Conservation (phyloP, 2,797 vertebrate species). For the Hydrocynus forskahlii region DNA sequence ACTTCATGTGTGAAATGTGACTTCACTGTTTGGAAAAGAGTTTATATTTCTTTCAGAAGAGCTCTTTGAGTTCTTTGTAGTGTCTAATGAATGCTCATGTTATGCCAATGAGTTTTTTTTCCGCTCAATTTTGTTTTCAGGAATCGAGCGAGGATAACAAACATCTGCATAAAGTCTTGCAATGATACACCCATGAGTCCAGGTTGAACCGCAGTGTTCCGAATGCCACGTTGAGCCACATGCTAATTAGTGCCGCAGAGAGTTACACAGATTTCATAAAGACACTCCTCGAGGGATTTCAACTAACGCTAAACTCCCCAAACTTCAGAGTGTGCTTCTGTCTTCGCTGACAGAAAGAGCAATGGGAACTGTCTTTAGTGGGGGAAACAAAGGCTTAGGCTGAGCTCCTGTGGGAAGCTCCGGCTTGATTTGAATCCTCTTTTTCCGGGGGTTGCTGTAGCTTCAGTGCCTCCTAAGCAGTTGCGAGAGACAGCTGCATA, state of each 20-base stretch:
- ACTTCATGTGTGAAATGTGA: too few species aligned
- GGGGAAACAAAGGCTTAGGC: slow-evolving; percentile 58
- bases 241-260: slow-evolving; percentile 71
- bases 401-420: slow-evolving; percentile 56
- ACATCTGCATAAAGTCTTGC: slow-evolving; percentile 47
- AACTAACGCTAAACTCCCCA: slow-evolving; percentile 47
- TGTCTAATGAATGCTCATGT: slow-evolving; percentile 24
- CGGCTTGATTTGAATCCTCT: slow-evolving; percentile 58
- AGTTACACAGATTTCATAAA: slow-evolving; percentile 59
- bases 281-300: slow-evolving; percentile 58
- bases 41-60: slow-evolving; percentile 11
- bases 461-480: slow-evolving; percentile 55
- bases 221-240: slow-evolving; percentile 60
- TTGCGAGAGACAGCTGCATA: slow-evolving; percentile 55
- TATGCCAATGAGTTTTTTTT: slow-evolving; percentile 15
- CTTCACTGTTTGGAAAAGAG: neutral
- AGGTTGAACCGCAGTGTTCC: slow-evolving; percentile 47
- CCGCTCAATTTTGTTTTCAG: slow-evolving; percentile 9
- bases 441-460: slow-evolving; percentile 49
- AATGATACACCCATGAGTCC: slow-evolving; percentile 38
- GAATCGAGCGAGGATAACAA: slow-evolving; percentile 32
- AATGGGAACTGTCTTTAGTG: slow-evolving; percentile 52
- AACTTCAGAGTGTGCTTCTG: slow-evolving; percentile 48
- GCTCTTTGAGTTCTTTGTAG: neutral
- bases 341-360: slow-evolving; percentile 54